phyloP scores from a whole-genome alignment of 2,113 vertebrate genomes.

The Pseudolaguvia tuberculata region DNA sequence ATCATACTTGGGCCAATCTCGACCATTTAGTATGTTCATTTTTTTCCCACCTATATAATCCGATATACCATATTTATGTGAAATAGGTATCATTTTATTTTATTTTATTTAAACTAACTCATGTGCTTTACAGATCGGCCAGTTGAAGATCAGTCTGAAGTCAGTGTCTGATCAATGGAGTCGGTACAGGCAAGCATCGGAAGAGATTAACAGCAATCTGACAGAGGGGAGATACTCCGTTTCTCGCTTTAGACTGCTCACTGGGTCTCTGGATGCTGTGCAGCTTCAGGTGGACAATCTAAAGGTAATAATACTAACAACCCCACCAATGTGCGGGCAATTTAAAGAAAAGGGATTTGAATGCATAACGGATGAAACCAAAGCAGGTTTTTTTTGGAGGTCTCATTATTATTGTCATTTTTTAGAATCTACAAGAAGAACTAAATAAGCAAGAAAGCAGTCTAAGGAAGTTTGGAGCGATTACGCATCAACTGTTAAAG shows the following conservation, averaged over 20 bases:
- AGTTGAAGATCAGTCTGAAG: slow-evolving; percentile 80
- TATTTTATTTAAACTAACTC: background rate
- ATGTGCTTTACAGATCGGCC: slow-evolving; percentile 72
- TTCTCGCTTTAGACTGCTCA: slow-evolving; percentile 85
- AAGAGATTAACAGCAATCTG: slow-evolving; percentile 82
- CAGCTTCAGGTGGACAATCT: slow-evolving; percentile 86
- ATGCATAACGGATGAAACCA: background rate
- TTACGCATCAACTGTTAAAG: slow-evolving; percentile 81
- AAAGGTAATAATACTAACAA: slow-evolving; percentile 69
- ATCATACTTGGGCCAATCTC: slow-evolving; percentile 84
- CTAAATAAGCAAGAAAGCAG: slow-evolving; percentile 85
- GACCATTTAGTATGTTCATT: slow-evolving; percentile 77
- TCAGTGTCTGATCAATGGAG: slow-evolving; percentile 86
- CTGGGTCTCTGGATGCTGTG: slow-evolving; percentile 89
- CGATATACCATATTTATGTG: background rate
- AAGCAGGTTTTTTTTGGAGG: background rate
- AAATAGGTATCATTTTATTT: background rate
- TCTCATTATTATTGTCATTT: background rate
- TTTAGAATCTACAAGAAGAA: slow-evolving; percentile 81
- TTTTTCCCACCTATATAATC: slow-evolving; percentile 4
- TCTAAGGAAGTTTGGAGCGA: slow-evolving; percentile 80
- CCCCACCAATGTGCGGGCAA: no score
- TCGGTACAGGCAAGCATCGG: slow-evolving; percentile 77
- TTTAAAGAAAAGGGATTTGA: background rate
- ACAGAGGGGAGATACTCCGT: slow-evolving; percentile 90